Evolutionary conservation across 2,888 invertebrate genomes (phyloP), one percentile per base, ranked within the genome.

Genomic region (Neelides folsomi): DNA sequence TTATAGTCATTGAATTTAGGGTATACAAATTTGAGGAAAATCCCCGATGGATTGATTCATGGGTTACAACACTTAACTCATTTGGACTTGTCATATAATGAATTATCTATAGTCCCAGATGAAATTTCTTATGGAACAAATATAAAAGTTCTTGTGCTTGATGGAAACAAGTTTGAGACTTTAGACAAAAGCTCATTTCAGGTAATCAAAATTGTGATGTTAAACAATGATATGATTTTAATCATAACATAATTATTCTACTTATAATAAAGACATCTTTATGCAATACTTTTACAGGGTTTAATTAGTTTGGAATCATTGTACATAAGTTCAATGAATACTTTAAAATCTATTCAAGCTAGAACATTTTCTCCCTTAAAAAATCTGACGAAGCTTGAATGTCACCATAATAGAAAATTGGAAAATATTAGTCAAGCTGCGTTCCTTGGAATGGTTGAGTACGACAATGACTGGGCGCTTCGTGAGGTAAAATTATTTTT

Each of bases 321-420:
- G 35, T 80, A 82, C 60, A 74, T 88, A 68, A 78, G 80, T 47
- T 76, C 79, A 57, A 82, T 85, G 79, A 72, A 75, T 0, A 68
- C 75, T 2, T 69, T 88, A 41, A 71, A 67, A 0, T 67, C 67
- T 34, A 77, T 89, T 34, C 77, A 74, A 8, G 67, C 69, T 12
- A 72, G 72, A 1, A 73, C 78, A 1, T 70, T 83, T 10, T 77
- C 80, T 0, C 72, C 75, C 0, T 72, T 83, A 36, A 70, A 67
- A 13, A 57, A 56, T 3, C 60, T 72, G 10, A 51, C 57, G 38
- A 66, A 74, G 38, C 69, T 88, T 0, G 75, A 78, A 49, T 68
- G 84, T 49, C 74, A 76, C 46, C 77, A 79, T 66, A 86, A 86
- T 67, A 76, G 77, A 0, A 71, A 75, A 19, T 69, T 88, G 15